Conservation (phyloP, 2,888 invertebrate species). For the Callimorpha dominula region DNA sequence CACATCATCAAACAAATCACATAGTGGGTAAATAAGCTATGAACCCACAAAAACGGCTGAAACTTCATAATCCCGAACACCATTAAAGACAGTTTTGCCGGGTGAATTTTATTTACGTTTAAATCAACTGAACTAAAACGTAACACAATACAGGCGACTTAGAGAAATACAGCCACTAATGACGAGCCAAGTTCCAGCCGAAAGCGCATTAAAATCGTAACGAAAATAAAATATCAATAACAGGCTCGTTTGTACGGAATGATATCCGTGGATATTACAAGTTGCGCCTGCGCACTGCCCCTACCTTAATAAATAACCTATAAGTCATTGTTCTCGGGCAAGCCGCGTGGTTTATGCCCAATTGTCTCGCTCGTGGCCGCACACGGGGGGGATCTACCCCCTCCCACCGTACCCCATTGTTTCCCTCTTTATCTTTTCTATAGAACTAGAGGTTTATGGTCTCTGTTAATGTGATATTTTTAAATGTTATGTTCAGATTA, state of each 20-base stretch:
- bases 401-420: constrained; percentile 39
- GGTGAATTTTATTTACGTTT: neutral
- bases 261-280: constrained; percentile 61
- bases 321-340: constrained; percentile 73
- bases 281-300: constrained; percentile 35
- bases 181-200: constrained; percentile 26
- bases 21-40: neutral
- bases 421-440: constrained; percentile 63
- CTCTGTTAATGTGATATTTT: constrained; percentile 67
- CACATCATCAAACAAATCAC: neutral
- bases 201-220: constrained; percentile 36
- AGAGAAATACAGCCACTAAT: constrained; percentile 22
- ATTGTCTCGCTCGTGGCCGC: constrained; percentile 64
- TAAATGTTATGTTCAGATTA: constrained; percentile 59
- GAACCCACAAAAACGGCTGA: neutral
- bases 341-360: constrained; percentile 75
- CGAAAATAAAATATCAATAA: constrained; percentile 77
- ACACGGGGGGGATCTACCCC: constrained; percentile 22
- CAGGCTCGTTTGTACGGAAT: constrained; percentile 76
- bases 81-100: constrained; percentile 1
- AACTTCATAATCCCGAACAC: neutral
- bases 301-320: constrained; percentile 65
- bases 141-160: constrained; percentile 9
- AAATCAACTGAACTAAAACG: neutral
- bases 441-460: constrained; percentile 64